Evolutionary conservation across 2,888 invertebrate species (phyloP).

Genomic region (Venusia cambrica): DNA sequence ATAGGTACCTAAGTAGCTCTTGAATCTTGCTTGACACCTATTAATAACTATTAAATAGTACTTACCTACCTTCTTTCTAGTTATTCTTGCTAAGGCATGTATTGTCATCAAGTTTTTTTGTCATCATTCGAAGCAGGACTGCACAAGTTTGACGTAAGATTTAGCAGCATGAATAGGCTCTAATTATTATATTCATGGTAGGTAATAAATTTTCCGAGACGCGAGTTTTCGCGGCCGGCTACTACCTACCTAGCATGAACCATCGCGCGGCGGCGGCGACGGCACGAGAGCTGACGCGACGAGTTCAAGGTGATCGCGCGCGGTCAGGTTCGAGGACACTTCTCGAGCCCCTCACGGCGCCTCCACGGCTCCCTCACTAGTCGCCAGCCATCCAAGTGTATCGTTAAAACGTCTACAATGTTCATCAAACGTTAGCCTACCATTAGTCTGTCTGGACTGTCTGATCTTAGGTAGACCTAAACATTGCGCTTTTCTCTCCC

Average conservation of each 20-base stretch:
- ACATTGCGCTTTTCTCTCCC: no score
- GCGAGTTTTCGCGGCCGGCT: conserved; percentile 55
- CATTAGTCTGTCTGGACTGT: no score
- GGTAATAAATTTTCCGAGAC: conserved; percentile 43
- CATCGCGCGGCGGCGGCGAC: no score
- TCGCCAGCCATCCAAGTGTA: conserved; percentile 23
- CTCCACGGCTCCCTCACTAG: conserved; percentile 49
- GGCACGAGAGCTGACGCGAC: conserved; percentile 62
- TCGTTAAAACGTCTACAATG: conserved; percentile 17
- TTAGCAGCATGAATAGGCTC: neutral
- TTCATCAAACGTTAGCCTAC: no score
- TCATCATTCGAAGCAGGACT: conserved; percentile 2
- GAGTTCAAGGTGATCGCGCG: conserved; percentile 78
- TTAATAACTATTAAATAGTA: no score
- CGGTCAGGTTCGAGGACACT: conserved; percentile 81
- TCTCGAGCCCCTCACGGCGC: conserved; percentile 64
- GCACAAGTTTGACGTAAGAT: neutral
- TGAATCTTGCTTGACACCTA: no score
- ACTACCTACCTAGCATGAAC: conserved; percentile 47
- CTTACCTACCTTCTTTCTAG: no score
- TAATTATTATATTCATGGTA: conserved; percentile 5
- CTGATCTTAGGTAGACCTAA: no score
- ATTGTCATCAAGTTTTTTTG: no score
- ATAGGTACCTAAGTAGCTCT: no score
- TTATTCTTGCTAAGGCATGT: no score